phyloP scores from a whole-genome alignment of 2,888 invertebrate genomes.

The Poecilus cupreus region DNA sequence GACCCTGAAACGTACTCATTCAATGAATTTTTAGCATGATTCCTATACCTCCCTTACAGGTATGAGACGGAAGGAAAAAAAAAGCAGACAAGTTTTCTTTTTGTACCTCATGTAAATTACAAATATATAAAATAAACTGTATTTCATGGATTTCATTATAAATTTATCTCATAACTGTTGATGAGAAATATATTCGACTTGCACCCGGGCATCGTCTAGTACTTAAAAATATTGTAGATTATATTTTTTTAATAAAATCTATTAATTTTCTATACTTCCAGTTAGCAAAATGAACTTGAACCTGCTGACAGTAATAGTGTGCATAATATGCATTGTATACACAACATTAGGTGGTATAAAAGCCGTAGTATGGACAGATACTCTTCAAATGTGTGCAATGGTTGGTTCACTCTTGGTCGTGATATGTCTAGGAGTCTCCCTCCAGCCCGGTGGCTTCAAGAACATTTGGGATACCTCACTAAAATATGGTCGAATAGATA shows the following conservation, averaged over 20 bases:
- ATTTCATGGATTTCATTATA: no score
- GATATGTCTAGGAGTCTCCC: slow-evolving; percentile 68
- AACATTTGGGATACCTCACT: neutral
- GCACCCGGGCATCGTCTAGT: no score
- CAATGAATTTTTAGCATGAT: no score
- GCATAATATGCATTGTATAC: slow-evolving; percentile 82
- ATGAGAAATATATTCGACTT: no score
- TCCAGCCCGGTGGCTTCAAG: slow-evolving; percentile 60
- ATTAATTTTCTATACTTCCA: slow-evolving; percentile 67
- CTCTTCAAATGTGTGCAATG: slow-evolving; percentile 70
- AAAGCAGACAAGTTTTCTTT: no score
- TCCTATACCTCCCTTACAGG: no score
- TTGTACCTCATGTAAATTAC: no score
- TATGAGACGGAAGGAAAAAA: no score
- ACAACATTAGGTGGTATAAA: slow-evolving; percentile 76
- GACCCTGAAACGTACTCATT: no score
- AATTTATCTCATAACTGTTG: no score
- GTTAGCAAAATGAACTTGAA: slow-evolving; percentile 81
- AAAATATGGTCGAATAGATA: slow-evolving; percentile 3
- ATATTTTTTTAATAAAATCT: neutral
- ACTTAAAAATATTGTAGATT: neutral
- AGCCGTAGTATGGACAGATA: slow-evolving; percentile 71
- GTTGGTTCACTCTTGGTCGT: slow-evolving; percentile 68
- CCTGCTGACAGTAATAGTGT: slow-evolving; percentile 78
- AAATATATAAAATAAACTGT: no score